Percentiles rank a stretch among this genome's conserved stretches.
Evolutionary conservation across 2,888 invertebrate genomes (phyloP).

Genomic region (Cryptus viduatorius): DNA sequence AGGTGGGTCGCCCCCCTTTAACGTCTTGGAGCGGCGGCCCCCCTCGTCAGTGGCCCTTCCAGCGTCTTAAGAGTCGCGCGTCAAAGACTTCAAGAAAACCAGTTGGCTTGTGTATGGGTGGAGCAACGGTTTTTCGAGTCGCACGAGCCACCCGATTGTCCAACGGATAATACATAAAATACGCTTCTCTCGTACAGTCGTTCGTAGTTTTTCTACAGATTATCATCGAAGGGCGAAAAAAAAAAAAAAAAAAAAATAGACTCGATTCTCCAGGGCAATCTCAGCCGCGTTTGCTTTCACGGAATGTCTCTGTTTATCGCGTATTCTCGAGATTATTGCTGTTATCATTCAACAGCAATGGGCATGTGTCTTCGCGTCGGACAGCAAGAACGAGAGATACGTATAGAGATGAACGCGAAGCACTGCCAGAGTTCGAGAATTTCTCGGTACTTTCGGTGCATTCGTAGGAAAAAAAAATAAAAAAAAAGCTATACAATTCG

Average conservation of each 20-base stretch:
- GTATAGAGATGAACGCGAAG: background rate
- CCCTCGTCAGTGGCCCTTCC: slow-evolving; percentile 60
- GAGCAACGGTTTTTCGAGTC: slow-evolving; percentile 75
- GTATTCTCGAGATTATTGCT: slow-evolving; percentile 27
- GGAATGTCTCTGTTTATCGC: slow-evolving; percentile 45
- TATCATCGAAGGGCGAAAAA: slow-evolving; percentile 3
- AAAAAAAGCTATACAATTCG: background rate
- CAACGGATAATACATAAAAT: slow-evolving; percentile 56
- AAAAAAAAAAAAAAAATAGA: background rate
- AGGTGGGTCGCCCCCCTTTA: slow-evolving; percentile 71
- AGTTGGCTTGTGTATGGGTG: slow-evolving; percentile 71
- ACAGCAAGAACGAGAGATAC: slow-evolving; percentile 42
- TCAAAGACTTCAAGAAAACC: slow-evolving; percentile 66
- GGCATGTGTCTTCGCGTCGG: slow-evolving; percentile 49
- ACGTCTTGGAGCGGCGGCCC: slow-evolving; percentile 69
- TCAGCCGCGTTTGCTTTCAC: background rate
- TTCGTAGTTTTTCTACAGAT: slow-evolving; percentile 9
- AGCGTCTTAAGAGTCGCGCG: slow-evolving; percentile 80
- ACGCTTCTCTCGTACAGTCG: slow-evolving; percentile 10
- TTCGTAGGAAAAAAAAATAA: background rate
- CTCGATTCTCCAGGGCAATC: background rate
- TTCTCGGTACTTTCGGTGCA: background rate
- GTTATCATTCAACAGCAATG: slow-evolving; percentile 2
- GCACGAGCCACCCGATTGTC: slow-evolving; percentile 65
- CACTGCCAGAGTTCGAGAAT: background rate